Evolutionary conservation across 2,797 vertebrate species (phyloP), one percentile per base, ranked within the genome.

Genomic region (Danio kyathit): DNA sequence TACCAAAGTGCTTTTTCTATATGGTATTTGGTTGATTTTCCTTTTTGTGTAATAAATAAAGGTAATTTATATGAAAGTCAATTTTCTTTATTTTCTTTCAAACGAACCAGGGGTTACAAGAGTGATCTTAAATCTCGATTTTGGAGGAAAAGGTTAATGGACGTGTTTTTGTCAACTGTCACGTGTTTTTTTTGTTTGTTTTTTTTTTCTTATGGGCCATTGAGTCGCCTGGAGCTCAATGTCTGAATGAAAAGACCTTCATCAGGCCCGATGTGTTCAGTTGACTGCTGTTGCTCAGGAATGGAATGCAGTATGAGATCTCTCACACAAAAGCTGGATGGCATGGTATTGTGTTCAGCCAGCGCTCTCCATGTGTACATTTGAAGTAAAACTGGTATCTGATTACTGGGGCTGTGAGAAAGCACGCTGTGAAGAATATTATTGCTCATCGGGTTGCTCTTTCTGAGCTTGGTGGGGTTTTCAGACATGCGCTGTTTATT

Each of bases 261-360:
- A 16, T 65, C 63, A 48, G 49, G 14, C 51, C 2, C 3, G 4
- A 10, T 56, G 40, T 46, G 43, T 77, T 67, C 41, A 56, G 43
- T 57, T 57, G 10, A 57, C 41, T 48, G 72, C 41, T 19, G 72
- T 74, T 48, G 54, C 72, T 74, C 40, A 3, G 72, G 43, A 74
- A 60, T 16, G 43, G 14, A 74, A 57, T 59, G 41, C 17, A 8
- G n/a, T 43, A 1, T 59, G 72, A 74, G 6, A 57, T 44, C 10
- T 48, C 14, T 66, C 19, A 40, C 14, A 66, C 49, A 46, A 67
- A 65, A 57, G 12, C 48, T 52, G 5, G 5, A 54, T 65, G n/a
- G 29, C 40, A 16, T 13, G n/a, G 40, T 54, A 29, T 56, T 66
- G 61, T 44, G 49, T 76, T 76, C 17, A 57, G 13, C 12, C 19